Evolutionary conservation across 1,140 invertebrate species (phyloP).

Genomic region (Solenopsis fugax): DNA sequence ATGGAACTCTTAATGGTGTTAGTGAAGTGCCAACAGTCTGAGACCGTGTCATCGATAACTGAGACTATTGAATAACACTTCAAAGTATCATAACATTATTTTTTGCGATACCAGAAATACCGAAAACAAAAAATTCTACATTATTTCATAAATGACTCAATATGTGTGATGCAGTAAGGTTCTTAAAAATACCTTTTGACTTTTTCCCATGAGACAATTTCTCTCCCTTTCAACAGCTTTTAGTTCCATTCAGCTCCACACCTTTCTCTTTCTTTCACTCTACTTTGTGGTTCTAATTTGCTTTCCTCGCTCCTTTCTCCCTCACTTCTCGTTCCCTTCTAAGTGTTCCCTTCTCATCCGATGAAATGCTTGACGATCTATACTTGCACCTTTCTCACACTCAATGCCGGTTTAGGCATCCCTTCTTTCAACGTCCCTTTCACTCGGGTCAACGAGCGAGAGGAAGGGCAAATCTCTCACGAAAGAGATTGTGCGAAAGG

Average conservation of each 20-base stretch:
- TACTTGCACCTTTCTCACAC: slow-evolving; percentile 81
- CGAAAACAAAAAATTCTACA: too few species aligned
- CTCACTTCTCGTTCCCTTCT: slow-evolving; percentile 42
- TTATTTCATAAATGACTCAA: too few species aligned
- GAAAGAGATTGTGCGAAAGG: slow-evolving; percentile 40
- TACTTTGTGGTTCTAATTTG: not conserved
- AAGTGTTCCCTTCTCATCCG: slow-evolving; percentile 53
- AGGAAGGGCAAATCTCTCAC: slow-evolving; percentile 58
- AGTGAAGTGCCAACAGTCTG: too few species aligned
- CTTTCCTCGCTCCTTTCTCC: not conserved
- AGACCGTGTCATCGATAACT: too few species aligned
- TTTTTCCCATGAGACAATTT: slow-evolving; percentile 58
- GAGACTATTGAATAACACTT: too few species aligned
- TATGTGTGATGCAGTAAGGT: too few species aligned
- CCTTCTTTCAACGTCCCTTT: slow-evolving; percentile 79
- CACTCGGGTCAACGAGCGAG: slow-evolving; percentile 68
- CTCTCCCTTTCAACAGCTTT: slow-evolving; percentile 30
- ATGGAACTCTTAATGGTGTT: too few species aligned
- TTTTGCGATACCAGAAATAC: not conserved
- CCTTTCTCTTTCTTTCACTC: not conserved
- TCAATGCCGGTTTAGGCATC: slow-evolving; percentile 72
- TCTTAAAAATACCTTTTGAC: too few species aligned
- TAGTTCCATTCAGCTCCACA: not conserved
- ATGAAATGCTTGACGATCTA: slow-evolving; percentile 62
- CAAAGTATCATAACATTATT: not conserved